Conservation (phyloP, 2,888 invertebrate genomes). For the Macaria liturata region DNA sequence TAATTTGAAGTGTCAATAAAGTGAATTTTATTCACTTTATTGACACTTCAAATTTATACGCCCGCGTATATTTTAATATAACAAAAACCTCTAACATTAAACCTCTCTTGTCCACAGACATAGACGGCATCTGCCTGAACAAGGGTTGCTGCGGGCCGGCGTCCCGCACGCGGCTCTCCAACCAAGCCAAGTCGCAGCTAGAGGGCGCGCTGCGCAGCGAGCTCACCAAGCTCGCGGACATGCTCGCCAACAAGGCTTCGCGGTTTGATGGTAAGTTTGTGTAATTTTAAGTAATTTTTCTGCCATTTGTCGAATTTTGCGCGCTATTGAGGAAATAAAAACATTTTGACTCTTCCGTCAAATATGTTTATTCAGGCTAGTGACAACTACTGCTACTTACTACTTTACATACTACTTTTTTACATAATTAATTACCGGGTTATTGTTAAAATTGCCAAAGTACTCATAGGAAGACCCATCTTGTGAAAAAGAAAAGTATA, state of each 20-base stretch:
- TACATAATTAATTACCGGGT: too few relatives aligned
- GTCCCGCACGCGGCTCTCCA: slow-evolving; percentile 85
- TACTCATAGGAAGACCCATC: too few relatives aligned
- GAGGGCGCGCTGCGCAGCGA: slow-evolving; percentile 89
- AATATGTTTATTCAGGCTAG: not conserved
- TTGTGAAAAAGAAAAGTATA: too few relatives aligned
- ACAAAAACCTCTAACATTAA: not conserved
- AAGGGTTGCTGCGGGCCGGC: slow-evolving; percentile 85
- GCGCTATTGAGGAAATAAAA: not conserved
- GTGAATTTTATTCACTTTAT: too few relatives aligned
- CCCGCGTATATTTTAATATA: too few relatives aligned
- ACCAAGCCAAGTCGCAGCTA: slow-evolving; percentile 88
- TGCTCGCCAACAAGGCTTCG: slow-evolving; percentile 89
- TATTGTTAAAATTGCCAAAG: too few relatives aligned
- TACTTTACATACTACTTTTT: too few relatives aligned
- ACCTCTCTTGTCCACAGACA: slow-evolving; percentile 50
- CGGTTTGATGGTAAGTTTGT: slow-evolving; percentile 92
- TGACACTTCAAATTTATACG: too few relatives aligned
- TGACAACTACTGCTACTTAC: too few relatives aligned
- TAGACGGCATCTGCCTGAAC: slow-evolving; percentile 82
- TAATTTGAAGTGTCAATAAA: too few relatives aligned
- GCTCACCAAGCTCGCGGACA: slow-evolving; percentile 88
- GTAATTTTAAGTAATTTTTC: not conserved
- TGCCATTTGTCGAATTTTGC: too few relatives aligned
- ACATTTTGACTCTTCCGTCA: not conserved